Percentiles rank a stretch among this genome's conserved stretches.
Evolutionary conservation across 2,113 vertebrate species (phyloP).

Genomic region (Odontesthes bonariensis): DNA sequence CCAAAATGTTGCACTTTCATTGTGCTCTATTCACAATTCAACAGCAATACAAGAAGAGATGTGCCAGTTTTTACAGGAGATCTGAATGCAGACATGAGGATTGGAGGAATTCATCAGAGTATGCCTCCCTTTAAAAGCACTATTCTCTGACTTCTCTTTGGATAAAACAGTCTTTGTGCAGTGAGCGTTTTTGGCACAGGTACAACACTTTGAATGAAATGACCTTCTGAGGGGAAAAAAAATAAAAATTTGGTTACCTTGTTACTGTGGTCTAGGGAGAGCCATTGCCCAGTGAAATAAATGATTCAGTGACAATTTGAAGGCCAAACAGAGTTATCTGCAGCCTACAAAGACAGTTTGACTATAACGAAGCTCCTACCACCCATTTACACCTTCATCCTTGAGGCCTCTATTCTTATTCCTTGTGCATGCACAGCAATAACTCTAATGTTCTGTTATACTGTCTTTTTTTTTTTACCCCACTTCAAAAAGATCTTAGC

Average conservation of each 20-base stretch:
- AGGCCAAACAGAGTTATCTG: slow-evolving; percentile 8
- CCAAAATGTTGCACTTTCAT: slow-evolving; percentile 4
- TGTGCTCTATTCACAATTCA: neutral
- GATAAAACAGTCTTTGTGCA: slow-evolving; percentile 1
- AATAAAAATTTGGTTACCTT: slow-evolving; percentile 16
- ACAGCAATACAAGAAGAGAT: neutral
- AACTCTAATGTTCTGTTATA: neutral
- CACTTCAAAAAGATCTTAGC: neutral
- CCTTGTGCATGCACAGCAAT: neutral
- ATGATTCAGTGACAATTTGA: slow-evolving; percentile 10
- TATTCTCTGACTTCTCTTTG: slow-evolving; percentile 7
- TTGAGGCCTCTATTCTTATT: neutral
- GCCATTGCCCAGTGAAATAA: slow-evolving; percentile 3
- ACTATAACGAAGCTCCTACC: neutral
- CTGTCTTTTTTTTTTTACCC: neutral
- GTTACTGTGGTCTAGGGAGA: slow-evolving; percentile 2
- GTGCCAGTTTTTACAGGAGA: neutral
- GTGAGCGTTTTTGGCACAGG: neutral
- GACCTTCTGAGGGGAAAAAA: slow-evolving; percentile 22
- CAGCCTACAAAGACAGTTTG: neutral
- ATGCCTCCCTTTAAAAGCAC: neutral
- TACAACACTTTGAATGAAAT: slow-evolving; percentile 14
- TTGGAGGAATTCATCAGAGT: neutral
- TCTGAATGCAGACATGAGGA: neutral
- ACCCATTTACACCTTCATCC: neutral